Evolutionary conservation across 1,140 invertebrate genomes (phyloP).

Genomic region (Vanessa tameamea): DNA sequence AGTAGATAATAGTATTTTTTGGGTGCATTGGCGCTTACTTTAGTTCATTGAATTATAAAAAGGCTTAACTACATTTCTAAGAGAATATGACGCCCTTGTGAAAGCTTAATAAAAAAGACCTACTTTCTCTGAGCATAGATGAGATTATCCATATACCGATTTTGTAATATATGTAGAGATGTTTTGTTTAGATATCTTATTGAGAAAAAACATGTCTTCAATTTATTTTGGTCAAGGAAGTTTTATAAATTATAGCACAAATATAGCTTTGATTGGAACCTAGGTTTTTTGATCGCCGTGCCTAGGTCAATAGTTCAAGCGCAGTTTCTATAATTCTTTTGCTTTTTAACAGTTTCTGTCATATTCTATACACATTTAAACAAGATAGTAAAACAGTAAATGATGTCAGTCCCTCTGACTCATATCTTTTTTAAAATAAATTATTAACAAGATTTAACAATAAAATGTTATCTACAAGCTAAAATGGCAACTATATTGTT

Average conservation of each 20-base stretch:
- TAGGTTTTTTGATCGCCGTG: constrained; percentile 45
- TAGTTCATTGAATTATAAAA: not conserved
- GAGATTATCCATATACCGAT: too few species aligned
- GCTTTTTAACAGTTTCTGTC: constrained; percentile 67
- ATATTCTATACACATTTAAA: constrained; percentile 48
- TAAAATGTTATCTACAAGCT: constrained; percentile 50
- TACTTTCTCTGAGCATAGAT: not conserved
- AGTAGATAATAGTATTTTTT: too few species aligned
- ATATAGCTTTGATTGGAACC: constrained; percentile 21
- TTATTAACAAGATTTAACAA: constrained; percentile 58
- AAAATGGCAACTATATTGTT: constrained; percentile 37
- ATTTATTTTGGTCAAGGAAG: not conserved
- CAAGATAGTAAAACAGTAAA: constrained; percentile 67
- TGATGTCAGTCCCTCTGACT: constrained; percentile 73
- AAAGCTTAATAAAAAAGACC: not conserved
- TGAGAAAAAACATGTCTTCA: too few species aligned
- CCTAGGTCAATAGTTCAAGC: constrained; percentile 75
- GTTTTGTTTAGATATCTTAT: too few species aligned
- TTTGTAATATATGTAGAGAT: too few species aligned
- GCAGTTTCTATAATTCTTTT: constrained; percentile 71
- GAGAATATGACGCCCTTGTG: not conserved
- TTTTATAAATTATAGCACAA: not conserved
- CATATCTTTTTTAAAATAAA: constrained; percentile 66
- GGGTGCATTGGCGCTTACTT: too few species aligned
- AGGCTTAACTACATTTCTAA: not conserved